A percentile compares a stretch with the other conserved stretches of the same genome.
phyloP scores from a whole-genome alignment of 1,140 invertebrate genomes.

The Bombus haemorrhoidalis region DNA sequence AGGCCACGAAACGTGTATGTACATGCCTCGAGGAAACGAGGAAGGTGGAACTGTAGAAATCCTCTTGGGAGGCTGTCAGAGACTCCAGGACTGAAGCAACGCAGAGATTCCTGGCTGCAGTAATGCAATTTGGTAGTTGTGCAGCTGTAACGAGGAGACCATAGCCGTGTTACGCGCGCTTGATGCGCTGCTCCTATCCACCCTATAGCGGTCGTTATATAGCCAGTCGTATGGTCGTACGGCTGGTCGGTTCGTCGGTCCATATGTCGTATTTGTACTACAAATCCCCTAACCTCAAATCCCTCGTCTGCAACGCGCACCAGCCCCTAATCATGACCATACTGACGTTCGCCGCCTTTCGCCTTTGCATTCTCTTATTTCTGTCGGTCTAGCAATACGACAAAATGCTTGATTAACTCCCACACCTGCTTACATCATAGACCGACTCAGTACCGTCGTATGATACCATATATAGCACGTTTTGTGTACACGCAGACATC shows the following conservation, averaged over 20 bases:
- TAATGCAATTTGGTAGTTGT: slow-evolving; percentile 70
- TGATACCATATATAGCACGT: neutral
- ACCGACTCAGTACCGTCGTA: neutral
- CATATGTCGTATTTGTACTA: slow-evolving; percentile 72
- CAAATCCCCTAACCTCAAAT: slow-evolving; percentile 68
- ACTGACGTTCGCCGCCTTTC: slow-evolving; percentile 35
- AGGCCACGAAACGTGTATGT: slow-evolving; percentile 19
- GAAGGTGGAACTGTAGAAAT: slow-evolving; percentile 44
- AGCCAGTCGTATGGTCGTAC: slow-evolving; percentile 47
- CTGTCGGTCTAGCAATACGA: slow-evolving; percentile 36
- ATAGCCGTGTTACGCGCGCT: slow-evolving; percentile 52
- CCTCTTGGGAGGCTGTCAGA: slow-evolving; percentile 48
- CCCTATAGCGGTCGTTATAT: slow-evolving; percentile 43
- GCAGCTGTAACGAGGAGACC: slow-evolving; percentile 65
- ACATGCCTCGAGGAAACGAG: slow-evolving; percentile 10
- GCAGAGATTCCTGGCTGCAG: slow-evolving; percentile 57
- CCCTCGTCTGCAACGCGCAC: slow-evolving; percentile 48
- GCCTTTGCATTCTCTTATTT: neutral
- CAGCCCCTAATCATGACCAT: slow-evolving; percentile 60
- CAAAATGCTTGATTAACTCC: slow-evolving; percentile 63
- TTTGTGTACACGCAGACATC: neutral
- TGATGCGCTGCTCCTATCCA: slow-evolving; percentile 12
- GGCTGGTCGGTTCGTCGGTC: slow-evolving; percentile 49
- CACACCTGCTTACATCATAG: neutral
- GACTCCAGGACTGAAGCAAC: slow-evolving; percentile 40